A percentile compares a stretch with the other conserved stretches of the same genome.
Evolutionary conservation across 2,888 invertebrate species (phyloP).

Genomic region (Limnephilus marmoratus): DNA sequence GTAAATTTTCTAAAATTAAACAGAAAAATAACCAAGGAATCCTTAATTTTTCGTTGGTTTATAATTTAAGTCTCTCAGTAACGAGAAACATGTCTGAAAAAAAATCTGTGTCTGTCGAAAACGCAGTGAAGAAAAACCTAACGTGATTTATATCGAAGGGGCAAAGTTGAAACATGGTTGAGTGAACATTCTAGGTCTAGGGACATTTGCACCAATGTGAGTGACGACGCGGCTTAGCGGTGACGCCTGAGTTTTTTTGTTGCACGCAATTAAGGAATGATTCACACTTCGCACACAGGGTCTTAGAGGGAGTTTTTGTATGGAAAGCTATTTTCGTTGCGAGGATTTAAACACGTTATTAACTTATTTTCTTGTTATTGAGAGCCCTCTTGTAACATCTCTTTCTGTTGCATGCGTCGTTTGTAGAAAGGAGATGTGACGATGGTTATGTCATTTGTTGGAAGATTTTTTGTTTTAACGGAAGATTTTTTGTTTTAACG

Average conservation of each 20-base stretch:
- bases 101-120: slow-evolving; percentile 14
- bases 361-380: background rate
- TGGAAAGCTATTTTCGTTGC: slow-evolving; percentile 22
- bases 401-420: background rate
- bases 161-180: slow-evolving; percentile 31
- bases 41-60: background rate
- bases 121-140: slow-evolving; percentile 48
- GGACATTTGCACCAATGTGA: slow-evolving; percentile 22
- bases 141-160: slow-evolving; percentile 60
- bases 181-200: background rate
- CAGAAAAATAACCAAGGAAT: background rate
- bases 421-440: background rate
- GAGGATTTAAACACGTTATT: slow-evolving; percentile 2
- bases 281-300: slow-evolving; percentile 26
- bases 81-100: slow-evolving; percentile 56
- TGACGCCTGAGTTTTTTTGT: slow-evolving; percentile 21
- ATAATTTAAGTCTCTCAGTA: slow-evolving; percentile 45
- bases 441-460: background rate
- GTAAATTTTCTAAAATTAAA: background rate
- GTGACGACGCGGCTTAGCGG: slow-evolving; percentile 21
- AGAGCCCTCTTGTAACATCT: background rate
- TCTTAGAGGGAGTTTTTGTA: slow-evolving; percentile 33
- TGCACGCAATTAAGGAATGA: slow-evolving; percentile 46
- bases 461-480: background rate
- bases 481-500: background rate